Percentiles rank a stretch among this genome's conserved stretches.
Conservation (phyloP, 2,113 vertebrate species). For the Pygoscelis antarcticus region DNA sequence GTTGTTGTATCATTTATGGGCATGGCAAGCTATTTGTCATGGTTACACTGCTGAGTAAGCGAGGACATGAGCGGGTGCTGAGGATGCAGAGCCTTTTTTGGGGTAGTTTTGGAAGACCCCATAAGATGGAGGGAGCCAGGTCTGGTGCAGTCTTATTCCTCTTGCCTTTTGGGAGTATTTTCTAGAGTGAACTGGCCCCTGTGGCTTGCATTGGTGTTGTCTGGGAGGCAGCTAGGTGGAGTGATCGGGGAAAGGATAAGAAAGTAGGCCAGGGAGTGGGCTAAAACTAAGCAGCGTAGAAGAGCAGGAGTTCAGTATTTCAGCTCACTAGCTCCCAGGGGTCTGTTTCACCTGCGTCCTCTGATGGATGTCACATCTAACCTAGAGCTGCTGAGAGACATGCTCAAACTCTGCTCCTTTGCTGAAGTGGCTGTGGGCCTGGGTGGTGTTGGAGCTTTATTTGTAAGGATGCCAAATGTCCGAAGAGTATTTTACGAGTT, state of each 20-base stretch:
- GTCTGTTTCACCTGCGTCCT: not conserved
- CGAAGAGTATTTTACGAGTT: rapidly evolving
- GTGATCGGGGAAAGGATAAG: not conserved
- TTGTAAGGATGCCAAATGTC: not conserved
- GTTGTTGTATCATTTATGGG: not conserved
- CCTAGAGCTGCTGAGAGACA: not conserved
- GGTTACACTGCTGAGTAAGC: not conserved
- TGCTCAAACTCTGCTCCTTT: not conserved
- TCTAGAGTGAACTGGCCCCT: not conserved
- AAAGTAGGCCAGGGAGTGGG: not conserved
- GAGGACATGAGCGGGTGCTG: not conserved
- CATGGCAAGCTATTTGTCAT: not conserved
- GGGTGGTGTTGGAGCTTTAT: not conserved
- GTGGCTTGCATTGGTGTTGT: rapidly evolving
- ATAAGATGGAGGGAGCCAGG: not conserved
- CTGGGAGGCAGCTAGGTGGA: not conserved
- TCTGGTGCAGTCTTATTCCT: not conserved
- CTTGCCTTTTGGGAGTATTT: not conserved
- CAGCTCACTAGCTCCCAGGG: not conserved
- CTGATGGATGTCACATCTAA: rapidly evolving
- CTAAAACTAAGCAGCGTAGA: not conserved
- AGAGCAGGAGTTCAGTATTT: not conserved
- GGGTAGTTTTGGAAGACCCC: not conserved
- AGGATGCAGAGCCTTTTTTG: rapidly evolving
- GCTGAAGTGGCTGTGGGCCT: not conserved